Evolutionary conservation across 2,113 vertebrate genomes (phyloP).

Genomic region (Bubo scandiacus): DNA sequence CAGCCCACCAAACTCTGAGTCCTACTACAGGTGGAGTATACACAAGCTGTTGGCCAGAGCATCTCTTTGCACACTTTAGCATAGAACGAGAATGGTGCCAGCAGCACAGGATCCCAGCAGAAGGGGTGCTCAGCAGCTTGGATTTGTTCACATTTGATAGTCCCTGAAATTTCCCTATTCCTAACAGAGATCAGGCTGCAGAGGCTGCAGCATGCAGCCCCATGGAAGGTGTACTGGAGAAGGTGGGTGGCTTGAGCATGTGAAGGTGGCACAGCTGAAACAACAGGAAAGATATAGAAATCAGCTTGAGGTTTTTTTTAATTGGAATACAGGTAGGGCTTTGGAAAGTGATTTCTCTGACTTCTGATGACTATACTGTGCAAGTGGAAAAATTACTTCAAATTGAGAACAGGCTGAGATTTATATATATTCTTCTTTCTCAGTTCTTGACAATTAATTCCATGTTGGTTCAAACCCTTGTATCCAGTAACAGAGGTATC

Average conservation of each 20-base stretch:
- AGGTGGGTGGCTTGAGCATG: background rate
- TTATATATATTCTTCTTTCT: background rate
- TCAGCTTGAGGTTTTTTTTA: background rate
- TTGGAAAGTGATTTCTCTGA: background rate
- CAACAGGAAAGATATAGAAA: background rate
- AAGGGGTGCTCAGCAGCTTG: background rate
- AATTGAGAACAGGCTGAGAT: background rate
- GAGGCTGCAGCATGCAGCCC: background rate
- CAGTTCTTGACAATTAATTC: background rate
- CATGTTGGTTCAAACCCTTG: background rate
- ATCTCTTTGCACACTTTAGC: background rate
- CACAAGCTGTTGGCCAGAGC: background rate
- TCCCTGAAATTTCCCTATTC: background rate
- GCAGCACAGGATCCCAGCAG: background rate
- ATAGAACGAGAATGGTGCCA: background rate
- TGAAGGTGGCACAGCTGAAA: background rate
- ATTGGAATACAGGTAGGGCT: background rate
- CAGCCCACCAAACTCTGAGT: too few species aligned
- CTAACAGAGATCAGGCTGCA: background rate
- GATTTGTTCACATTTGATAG: background rate
- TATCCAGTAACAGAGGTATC: background rate
- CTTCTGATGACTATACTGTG: background rate
- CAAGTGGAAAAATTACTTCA: background rate
- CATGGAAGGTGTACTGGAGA: background rate
- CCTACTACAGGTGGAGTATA: background rate